Conservation (phyloP, 2,888 invertebrate species). For the Conchocele bisecta region DNA sequence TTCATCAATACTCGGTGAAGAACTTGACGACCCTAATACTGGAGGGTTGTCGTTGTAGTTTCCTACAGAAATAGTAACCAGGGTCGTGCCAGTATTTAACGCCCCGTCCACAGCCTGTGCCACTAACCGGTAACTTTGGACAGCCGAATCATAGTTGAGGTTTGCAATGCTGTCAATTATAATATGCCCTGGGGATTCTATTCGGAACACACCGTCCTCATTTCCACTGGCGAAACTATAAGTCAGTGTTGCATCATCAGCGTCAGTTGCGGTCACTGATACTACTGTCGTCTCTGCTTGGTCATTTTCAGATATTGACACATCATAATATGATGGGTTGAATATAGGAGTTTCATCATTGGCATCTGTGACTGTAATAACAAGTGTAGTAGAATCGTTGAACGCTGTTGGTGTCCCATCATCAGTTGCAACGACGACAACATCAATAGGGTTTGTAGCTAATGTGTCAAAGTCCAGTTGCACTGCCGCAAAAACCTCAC, state of each 20-base stretch:
- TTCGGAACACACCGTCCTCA: slow-evolving; percentile 54
- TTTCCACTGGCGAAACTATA: slow-evolving; percentile 66
- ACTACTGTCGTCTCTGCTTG: slow-evolving; percentile 48
- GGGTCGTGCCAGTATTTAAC: slow-evolving; percentile 46
- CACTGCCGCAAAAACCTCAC: background rate
- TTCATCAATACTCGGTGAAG: slow-evolving; percentile 56
- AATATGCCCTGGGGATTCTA: slow-evolving; percentile 54
- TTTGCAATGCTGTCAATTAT: slow-evolving; percentile 47
- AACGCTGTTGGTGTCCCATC: slow-evolving; percentile 32
- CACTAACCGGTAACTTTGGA: slow-evolving; percentile 91
- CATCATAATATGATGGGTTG: slow-evolving; percentile 62
- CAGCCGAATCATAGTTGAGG: slow-evolving; percentile 74
- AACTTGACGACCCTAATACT: slow-evolving; percentile 40
- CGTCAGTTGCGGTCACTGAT: slow-evolving; percentile 65
- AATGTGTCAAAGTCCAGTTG: background rate
- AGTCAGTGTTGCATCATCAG: slow-evolving; percentile 47
- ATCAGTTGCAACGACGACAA: slow-evolving; percentile 63
- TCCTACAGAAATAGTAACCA: slow-evolving; percentile 56
- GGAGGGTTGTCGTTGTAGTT: slow-evolving; percentile 66
- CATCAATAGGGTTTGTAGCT: too few relatives aligned
- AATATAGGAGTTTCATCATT: slow-evolving; percentile 75
- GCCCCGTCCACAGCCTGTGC: slow-evolving; percentile 87
- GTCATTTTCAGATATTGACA: slow-evolving; percentile 62
- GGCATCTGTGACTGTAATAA: slow-evolving; percentile 67
- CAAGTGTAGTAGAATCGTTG: slow-evolving; percentile 63